phyloP scores from a whole-genome alignment of 2,888 invertebrate species.

The Anagyrus pseudococci region DNA sequence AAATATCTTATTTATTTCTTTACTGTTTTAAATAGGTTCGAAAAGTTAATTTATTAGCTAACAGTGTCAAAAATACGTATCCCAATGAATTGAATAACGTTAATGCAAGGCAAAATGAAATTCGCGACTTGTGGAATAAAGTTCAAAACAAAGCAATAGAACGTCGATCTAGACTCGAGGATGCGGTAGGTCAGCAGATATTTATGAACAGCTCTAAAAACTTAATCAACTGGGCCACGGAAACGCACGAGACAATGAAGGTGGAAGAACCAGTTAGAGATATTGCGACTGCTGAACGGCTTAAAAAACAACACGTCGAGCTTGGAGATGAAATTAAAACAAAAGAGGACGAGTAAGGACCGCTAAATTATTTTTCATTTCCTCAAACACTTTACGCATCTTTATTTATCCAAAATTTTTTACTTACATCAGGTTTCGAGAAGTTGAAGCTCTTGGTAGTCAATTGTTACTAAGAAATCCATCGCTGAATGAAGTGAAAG shows the following conservation, averaged over 20 bases:
- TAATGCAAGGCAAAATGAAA: slow-evolving; percentile 81
- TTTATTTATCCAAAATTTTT: not conserved
- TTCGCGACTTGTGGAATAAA: slow-evolving; percentile 87
- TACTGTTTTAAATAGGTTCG: too few relatives aligned
- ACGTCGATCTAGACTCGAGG: slow-evolving; percentile 84
- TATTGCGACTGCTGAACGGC: slow-evolving; percentile 89
- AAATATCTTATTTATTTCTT: slow-evolving; percentile 50
- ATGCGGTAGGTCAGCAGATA: slow-evolving; percentile 94
- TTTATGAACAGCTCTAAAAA: slow-evolving; percentile 86
- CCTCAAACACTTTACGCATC: too few relatives aligned
- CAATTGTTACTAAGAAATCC: slow-evolving; percentile 80
- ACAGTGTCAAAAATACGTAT: slow-evolving; percentile 89
- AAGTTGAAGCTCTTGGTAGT: slow-evolving; percentile 80
- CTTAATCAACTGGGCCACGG: slow-evolving; percentile 81
- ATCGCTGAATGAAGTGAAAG: slow-evolving; percentile 76
- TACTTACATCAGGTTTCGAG: slow-evolving; percentile 69
- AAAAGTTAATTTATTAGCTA: slow-evolving; percentile 85
- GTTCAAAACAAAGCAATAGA: slow-evolving; percentile 86
- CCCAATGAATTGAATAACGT: slow-evolving; percentile 90
- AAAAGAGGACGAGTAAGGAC: slow-evolving; percentile 83
- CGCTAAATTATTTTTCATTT: slow-evolving; percentile 1
- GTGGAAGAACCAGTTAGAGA: slow-evolving; percentile 83
- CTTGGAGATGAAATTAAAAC: slow-evolving; percentile 89
- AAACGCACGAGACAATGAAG: slow-evolving; percentile 79
- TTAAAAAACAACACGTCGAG: slow-evolving; percentile 90